Conservation (phyloP, 2,888 invertebrate species). For the Drosophila pseudotalamancana region DNA sequence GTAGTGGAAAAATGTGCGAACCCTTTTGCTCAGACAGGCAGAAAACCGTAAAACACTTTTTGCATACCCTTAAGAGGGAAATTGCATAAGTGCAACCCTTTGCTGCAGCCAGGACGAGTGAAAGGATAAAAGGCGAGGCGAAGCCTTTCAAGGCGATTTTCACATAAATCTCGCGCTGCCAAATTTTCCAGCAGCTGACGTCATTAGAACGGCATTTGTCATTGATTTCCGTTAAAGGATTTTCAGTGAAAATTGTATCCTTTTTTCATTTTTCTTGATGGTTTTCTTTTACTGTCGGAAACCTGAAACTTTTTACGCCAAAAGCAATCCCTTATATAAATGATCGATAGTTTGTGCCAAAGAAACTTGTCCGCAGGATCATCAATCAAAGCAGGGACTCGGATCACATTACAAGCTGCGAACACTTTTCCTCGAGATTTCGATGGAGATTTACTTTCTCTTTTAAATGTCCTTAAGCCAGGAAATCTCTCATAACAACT, state of each 20-base stretch:
- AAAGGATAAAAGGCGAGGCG: constrained; percentile 2
- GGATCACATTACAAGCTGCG: constrained; percentile 33
- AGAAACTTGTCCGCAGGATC: constrained; percentile 29
- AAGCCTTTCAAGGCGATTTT: constrained; percentile 37
- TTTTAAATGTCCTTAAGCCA: constrained; percentile 5
- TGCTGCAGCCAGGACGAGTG: constrained; percentile 10
- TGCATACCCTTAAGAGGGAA: constrained; percentile 32
- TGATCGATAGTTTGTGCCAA: constrained; percentile 46
- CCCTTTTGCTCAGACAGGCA: constrained; percentile 67
- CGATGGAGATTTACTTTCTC: not conserved
- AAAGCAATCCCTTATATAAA: constrained; percentile 23
- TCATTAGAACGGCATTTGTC: constrained; percentile 72
- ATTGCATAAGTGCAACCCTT: constrained; percentile 62
- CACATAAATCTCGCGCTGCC: constrained; percentile 61
- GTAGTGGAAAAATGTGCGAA: constrained; percentile 9
- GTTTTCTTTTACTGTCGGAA: too few species aligned
- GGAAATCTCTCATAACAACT: not conserved
- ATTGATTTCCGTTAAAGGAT: constrained; percentile 68
- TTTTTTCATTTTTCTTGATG: constrained; percentile 38
- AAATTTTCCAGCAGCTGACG: constrained; percentile 63
- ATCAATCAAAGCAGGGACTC: constrained; percentile 43
- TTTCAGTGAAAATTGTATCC: constrained; percentile 52
- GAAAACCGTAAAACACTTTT: constrained; percentile 68
- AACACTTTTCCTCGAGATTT: not conserved
- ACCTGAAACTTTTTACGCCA: constrained; percentile 60